These are phyloP conservation scores for Trachymyrmex cornetzi DNA, from an alignment of 1,140 invertebrate species.

Conservation along the genomic window DNA sequence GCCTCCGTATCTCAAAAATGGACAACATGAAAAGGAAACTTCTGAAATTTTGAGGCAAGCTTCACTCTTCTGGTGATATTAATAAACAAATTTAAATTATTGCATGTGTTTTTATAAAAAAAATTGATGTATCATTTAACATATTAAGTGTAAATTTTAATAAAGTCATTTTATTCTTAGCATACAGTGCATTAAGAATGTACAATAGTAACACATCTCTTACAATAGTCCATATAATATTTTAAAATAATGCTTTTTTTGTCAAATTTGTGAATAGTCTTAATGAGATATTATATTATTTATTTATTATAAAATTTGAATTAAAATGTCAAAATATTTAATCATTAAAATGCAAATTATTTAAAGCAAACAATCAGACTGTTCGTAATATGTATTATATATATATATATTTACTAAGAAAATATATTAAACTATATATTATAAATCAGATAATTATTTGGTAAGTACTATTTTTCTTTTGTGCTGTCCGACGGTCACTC, in stretches of 20 bases:
- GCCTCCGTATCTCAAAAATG: conserved; percentile 91
- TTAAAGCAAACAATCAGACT: conserved; percentile 1
- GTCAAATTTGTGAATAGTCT: not conserved
- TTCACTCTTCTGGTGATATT: conserved; percentile 88
- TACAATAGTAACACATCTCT: conserved; percentile 2
- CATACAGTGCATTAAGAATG: conserved; percentile 11
- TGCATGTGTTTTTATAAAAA: conserved; percentile 36
- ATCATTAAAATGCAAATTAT: conserved; percentile 21
- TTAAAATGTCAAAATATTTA: conserved; percentile 7
- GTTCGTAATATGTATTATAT: not conserved
- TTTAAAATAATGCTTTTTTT: conserved; percentile 8
- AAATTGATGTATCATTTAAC: not conserved
- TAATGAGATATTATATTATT: not conserved
- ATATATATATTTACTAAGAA: conserved; percentile 15
- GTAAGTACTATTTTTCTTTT: conserved; percentile 17
- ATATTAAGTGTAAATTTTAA: conserved; percentile 29
- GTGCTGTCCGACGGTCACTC: not conserved
- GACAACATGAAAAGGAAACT: conserved; percentile 87
- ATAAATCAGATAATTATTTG: conserved; percentile 38
- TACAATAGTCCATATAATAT: conserved; percentile 1
- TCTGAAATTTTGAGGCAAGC: conserved; percentile 88
- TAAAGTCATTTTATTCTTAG: conserved; percentile 40
- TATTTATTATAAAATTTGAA: conserved; percentile 12
- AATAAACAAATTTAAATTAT: conserved; percentile 41
- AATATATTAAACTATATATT: conserved; percentile 49